These are phyloP conservation scores for Dendronephthya gigantea DNA, from an alignment of 64 coral and sea anemone genomes.

Conservation along the genomic window DNA sequence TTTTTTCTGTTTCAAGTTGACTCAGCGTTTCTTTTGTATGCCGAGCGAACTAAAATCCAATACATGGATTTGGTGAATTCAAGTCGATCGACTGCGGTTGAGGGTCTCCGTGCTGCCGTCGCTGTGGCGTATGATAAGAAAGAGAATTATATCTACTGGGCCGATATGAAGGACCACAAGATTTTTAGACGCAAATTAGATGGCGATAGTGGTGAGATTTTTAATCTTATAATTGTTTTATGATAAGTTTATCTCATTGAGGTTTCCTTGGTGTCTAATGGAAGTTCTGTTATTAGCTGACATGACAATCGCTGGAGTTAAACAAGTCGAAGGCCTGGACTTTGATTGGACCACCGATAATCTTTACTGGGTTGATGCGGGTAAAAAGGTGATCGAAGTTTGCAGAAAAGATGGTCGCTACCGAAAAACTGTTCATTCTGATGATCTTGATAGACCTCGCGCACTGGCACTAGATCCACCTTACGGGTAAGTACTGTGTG, in stretches of 20 bases:
- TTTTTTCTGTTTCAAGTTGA: too few species aligned
- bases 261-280: too few species aligned
- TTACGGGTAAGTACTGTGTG: too few species aligned
- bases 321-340: slow-evolving; percentile 73
- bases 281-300: too few species aligned
- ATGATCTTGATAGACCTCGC: slow-evolving; percentile 65
- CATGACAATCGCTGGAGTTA: slow-evolving; percentile 45
- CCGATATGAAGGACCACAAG: slow-evolving; percentile 70
- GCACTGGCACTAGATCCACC: slow-evolving; percentile 63
- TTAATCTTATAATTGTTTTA: not conserved
- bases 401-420: slow-evolving; percentile 73
- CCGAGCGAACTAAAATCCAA: slow-evolving; percentile 49
- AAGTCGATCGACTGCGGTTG: slow-evolving; percentile 12
- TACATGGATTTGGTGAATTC: slow-evolving; percentile 47
- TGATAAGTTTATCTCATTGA: not conserved
- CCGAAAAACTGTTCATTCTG: slow-evolving; percentile 45
- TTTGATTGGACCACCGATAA: slow-evolving; percentile 83
- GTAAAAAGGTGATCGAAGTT: slow-evolving; percentile 77
- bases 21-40: slow-evolving; percentile 78
- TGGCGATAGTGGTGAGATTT: slow-evolving; percentile 49
- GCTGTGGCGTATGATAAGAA: slow-evolving; percentile 79
- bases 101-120: slow-evolving; percentile 64
- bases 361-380: slow-evolving; percentile 91
- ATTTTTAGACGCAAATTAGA: slow-evolving; percentile 58
- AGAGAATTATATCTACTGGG: slow-evolving; percentile 89